Conservation (phyloP, 2,113 vertebrate genomes). For the Apteryx mantelli region DNA sequence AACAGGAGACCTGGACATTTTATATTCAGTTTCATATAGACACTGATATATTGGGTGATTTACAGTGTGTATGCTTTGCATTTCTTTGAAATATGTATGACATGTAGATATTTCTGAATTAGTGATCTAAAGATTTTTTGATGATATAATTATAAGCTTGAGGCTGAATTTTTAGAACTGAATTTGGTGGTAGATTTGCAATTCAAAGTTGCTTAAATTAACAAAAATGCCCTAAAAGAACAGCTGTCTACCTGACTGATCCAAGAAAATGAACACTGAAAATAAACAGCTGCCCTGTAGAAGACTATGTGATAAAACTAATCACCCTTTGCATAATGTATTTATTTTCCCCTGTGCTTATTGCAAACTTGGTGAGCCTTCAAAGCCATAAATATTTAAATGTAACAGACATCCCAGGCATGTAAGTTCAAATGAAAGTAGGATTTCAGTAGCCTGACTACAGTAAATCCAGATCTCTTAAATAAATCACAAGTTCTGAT, state of each 20-base stretch:
- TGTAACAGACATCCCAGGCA: constrained; percentile 27
- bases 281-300: constrained; percentile 68
- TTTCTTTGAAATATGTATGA: constrained; percentile 65
- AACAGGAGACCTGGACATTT: background rate
- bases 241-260: constrained; percentile 69
- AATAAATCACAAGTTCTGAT: background rate
- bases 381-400: constrained; percentile 69
- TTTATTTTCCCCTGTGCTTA: constrained; percentile 70
- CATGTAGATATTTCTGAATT: constrained; percentile 63
- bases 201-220: constrained; percentile 71
- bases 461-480: background rate
- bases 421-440: background rate
- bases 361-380: constrained; percentile 63
- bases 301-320: constrained; percentile 63
- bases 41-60: constrained; percentile 48
- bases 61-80: constrained; percentile 24
- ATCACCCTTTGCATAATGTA: constrained; percentile 66
- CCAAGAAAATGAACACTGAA: constrained; percentile 69
- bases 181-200: constrained; percentile 64
- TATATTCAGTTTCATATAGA: constrained; percentile 21
- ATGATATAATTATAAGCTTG: constrained; percentile 68
- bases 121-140: constrained; percentile 67
- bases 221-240: constrained; percentile 68
- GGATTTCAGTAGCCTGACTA: background rate
- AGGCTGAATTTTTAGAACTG: constrained; percentile 65